Base-by-base conservation (phyloP, 2,888 invertebrate species). In the Bellardia bayeri region DNA sequence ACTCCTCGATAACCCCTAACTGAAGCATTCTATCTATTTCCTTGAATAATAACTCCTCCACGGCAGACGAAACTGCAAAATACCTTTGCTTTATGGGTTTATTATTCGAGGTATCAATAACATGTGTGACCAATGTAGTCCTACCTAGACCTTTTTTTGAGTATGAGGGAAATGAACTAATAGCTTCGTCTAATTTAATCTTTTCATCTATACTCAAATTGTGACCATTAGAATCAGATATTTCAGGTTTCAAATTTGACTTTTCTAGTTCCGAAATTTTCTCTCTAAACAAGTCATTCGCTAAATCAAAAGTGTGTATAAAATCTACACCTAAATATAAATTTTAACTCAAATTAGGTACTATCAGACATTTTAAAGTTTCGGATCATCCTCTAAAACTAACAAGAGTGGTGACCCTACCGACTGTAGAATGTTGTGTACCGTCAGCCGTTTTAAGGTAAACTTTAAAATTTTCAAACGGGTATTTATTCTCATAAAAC, bases 281-380 rank as follows among this genome's bases (percentile, higher is more conserved):
- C 2, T 74, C 66, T 0, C 7, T 49, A 74, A 74, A 82, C 8
- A 82, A 74, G 49, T 82, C 74, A 3, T 49, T 74, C 0, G 80
- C 71, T 51, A 61, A 33, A n/a, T n/a, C n/a, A n/a, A n/a, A n/a
- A n/a, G 33, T 33, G 33, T 33, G 49, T 3, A 80, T 71, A 23
- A 80, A 80, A 63, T 71, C 80, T n/a, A 49, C 69, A 1, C 80
- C 71, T 63, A 80, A 80, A n/a, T 72, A 72, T 14, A 80, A n/a
- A 40, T 80, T 80, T 72, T 80, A 71, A 7, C 40, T 71, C 4
- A 80, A 63, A 5, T 71, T 9, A 2, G 74, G 58, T 11, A 61
- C 6, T 13, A 40, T 56, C 8, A 72, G 2, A 14, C 40, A 42
- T 16, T 16, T 56, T 6, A 72, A 11, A 0, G 40, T 4, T 72